Evolutionary conservation across 2,888 invertebrate species (phyloP), one percentile per base, ranked within the genome.

Genomic region (Taenaris catops): DNA sequence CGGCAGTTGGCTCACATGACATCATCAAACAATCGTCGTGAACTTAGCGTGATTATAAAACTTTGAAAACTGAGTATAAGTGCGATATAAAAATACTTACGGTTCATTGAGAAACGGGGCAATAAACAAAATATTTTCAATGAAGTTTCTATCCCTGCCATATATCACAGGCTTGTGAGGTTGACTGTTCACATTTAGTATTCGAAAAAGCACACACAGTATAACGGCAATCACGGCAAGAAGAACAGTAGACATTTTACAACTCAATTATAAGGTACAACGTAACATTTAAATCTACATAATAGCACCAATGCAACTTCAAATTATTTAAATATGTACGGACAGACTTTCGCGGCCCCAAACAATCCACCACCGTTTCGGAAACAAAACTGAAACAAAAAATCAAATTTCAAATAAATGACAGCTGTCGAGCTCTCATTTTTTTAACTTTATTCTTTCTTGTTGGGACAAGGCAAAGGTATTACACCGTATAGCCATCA

Each of bases 141-240:
- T 87, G 73, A 96, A 95, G 53, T 89, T 89, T 59, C 89, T 88
- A 76, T 95, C 94, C 63, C 90, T 89, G 68, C 94, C 94, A 76
- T 91, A 92, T 42, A 96, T 89, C 57, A 90, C 88, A 40, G 95
- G 94, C 75, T 92, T 93, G 58, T 93, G 90, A 17, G 95, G 91
- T 65, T 93, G 92, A 63, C 94, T 94, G 76, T 94, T 94, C 44
- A 95, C 94, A 75, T 95, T 95, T 52, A 95, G 79, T 69, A 95
- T 92, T 69, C 95, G 90, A 69, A 95, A 95, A 50, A 95, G 88
- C 59, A 95, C 90, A 78, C 94, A 94, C 44, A 95, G 84, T 58
- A 95, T 92, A 43, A 95, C 93, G 47, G 95, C 95, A 53, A 95
- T 84, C 40, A 93, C 91, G 44, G 94, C 94, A 55, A 95, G 79